phyloP scores from a whole-genome alignment of 2,888 invertebrate species.

The Ethmia dodecea region DNA sequence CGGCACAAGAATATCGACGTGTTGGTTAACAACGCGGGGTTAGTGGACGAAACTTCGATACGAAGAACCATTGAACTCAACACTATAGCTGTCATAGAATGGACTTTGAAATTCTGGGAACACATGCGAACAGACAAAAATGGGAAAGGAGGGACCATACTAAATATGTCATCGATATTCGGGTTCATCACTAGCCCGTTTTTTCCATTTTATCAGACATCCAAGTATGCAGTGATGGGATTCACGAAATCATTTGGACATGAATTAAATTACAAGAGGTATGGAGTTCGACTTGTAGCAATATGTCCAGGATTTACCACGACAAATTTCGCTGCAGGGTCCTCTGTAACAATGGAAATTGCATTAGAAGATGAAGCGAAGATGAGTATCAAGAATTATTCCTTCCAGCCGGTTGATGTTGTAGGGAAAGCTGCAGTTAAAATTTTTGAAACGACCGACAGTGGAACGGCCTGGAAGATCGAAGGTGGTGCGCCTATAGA shows the following conservation, averaged over 20 bases:
- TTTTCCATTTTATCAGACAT: conserved; percentile 72
- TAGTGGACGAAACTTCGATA: conserved; percentile 12
- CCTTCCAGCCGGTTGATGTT: conserved; percentile 40
- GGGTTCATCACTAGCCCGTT: conserved; percentile 61
- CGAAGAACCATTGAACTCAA: conserved; percentile 32
- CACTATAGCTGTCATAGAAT: conserved; percentile 23
- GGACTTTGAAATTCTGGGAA: conserved; percentile 62
- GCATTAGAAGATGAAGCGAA: not conserved
- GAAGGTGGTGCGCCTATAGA: conserved; percentile 41
- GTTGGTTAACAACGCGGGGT: conserved; percentile 49
- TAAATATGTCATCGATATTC: conserved; percentile 78
- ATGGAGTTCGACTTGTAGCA: conserved; percentile 53
- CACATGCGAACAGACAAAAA: conserved; percentile 68
- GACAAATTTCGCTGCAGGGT: not conserved
- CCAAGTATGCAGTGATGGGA: conserved; percentile 70
- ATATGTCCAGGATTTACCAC: conserved; percentile 45
- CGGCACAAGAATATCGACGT: conserved; percentile 41
- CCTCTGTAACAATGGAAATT: not conserved
- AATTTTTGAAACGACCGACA: conserved; percentile 50
- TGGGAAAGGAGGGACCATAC: conserved; percentile 73
- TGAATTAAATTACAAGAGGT: conserved; percentile 41
- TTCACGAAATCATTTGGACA: conserved; percentile 52
- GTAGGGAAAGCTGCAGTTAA: conserved; percentile 43
- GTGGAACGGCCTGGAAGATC: conserved; percentile 69
- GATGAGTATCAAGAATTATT: not conserved